Evolutionary conservation across 2,888 invertebrate genomes (phyloP).

Genomic region (Eupeodes latifasciatus): DNA sequence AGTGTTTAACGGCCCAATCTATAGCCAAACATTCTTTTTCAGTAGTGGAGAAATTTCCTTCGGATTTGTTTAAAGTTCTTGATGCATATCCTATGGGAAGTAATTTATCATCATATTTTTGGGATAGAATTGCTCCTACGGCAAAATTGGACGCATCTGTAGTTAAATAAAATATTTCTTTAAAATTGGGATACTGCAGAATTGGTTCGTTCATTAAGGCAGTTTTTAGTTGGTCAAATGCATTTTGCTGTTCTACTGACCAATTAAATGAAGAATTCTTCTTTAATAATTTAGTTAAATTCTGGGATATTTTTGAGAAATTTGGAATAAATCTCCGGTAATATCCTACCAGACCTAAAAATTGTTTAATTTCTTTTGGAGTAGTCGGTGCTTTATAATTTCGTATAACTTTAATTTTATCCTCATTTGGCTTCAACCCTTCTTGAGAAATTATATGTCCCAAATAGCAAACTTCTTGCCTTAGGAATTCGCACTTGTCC

Average conservation of each 20-base stretch:
- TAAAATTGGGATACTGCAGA: too few relatives aligned
- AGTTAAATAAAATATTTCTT: slow-evolving; percentile 2
- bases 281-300: neutral
- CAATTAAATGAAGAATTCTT: neutral
- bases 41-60: too few relatives aligned
- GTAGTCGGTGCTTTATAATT: neutral
- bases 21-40: too few relatives aligned
- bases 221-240: neutral
- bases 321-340: slow-evolving; percentile 6
- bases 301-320: neutral
- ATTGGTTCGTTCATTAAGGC: too few relatives aligned
- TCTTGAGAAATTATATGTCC: too few relatives aligned
- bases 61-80: too few relatives aligned
- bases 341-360: neutral
- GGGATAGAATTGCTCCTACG: neutral
- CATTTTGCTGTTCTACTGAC: neutral
- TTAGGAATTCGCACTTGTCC: too few relatives aligned
- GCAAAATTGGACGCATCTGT: too few relatives aligned
- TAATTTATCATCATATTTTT: too few relatives aligned
- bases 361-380: slow-evolving; percentile 3
- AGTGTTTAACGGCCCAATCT: neutral
- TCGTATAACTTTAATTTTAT: slow-evolving; percentile 31
- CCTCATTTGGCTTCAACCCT: slow-evolving; percentile 26
- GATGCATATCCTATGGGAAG: too few relatives aligned
- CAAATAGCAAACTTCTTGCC: too few relatives aligned